Evolutionary conservation across 2,888 invertebrate genomes (phyloP), one percentile per base, ranked within the genome.

Genomic region (Stegophylla sp.): DNA sequence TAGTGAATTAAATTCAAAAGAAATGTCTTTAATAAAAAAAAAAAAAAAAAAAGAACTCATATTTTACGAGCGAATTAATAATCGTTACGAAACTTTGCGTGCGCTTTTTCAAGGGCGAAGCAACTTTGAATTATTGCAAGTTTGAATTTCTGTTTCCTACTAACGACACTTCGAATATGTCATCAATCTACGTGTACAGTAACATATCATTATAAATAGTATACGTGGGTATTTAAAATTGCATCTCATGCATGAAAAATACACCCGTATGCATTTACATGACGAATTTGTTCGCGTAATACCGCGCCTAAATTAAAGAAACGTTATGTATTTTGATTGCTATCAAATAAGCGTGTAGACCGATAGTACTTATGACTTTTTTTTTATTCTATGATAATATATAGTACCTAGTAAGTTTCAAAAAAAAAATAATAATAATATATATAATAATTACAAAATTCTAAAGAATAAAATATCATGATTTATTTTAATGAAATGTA

Each of bases 101-200:
- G 34, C 43, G 26, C 10, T 9, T 67, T n/a, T 61, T 48, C 71
- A 81, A 71, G 71, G 71, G 15, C 20, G 53, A 71, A 34, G 7
- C 34, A 28, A 53, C 20, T 53, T 20, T 5, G 23, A 20, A 15
- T 53, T 1, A 23, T 20, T 41, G 17, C 26, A 10, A 34, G 17
- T 41, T 71, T 71, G 20, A 20, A 71, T 71, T 71, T 71, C 15
- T 34, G 15, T 71, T 56, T 71, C 41, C 17, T 41, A 41, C 7
- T 41, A 41, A 72, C 56, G 17, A 72, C 23, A 56, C 53, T 41
- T 51, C 41, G 23, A 41, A 41, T 23, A 17, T 12, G 41, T 53
- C 41, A 15, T 34, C 34, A 71, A 69, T 53, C 20, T 41, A 56
- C 23, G 23, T n/a, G n/a, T 13, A 53, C 34, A 69, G 34, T 69